Base-by-base conservation (phyloP, 37 sponge, comb jelly and placozoan species). In the Mnemiopsis leidyi region DNA sequence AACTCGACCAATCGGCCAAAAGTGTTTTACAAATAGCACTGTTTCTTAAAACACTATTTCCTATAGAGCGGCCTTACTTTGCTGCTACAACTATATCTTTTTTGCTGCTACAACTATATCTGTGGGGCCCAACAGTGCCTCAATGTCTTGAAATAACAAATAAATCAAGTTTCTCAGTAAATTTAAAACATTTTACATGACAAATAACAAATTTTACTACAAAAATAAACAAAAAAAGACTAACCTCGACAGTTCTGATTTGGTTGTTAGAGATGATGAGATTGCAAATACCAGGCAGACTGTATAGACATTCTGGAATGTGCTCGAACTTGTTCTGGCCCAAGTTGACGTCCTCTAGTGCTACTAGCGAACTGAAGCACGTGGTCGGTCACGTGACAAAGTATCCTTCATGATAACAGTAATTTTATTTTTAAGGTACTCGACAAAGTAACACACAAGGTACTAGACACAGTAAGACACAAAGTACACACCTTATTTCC, bases 261-360 rank as follows among this genome's bases (percentile, higher is more conserved):
- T 85, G 32, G 48, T 85, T 85, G 48, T 85, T 85, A 13, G 90
- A 85, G 29, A 85, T 39, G 48, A 85, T 85, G 3, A 85, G 35
- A 29, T 38, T 40, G 25, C 90, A 39, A 2, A 85, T 28, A 40
- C 48, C 32, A 18, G 25, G 13, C 7, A 85, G 3, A 26, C 61
- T 85, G 48, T 85, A 85, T 16, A 85, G 38, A 40, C 61, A 28
- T 25, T 85, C 90, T 3, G 90, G 90, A 39, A 85, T 85, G 1
- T 16, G 26, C 16, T 38, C 61, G 21, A 85, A 40, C 61, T 85
- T 85, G 61, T 85, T 85, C 0, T 85, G 90, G 20, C 90, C 61
- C 90, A 85, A 25, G 23, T 85, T 85, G 48, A 85, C 5, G 30
- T 85, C 90, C 26, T 85, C 90, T 39, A 85, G 29, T 0, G 40